Evolutionary conservation across 1,140 invertebrate species (phyloP).

Genomic region (Drosophila lacteicornis): DNA sequence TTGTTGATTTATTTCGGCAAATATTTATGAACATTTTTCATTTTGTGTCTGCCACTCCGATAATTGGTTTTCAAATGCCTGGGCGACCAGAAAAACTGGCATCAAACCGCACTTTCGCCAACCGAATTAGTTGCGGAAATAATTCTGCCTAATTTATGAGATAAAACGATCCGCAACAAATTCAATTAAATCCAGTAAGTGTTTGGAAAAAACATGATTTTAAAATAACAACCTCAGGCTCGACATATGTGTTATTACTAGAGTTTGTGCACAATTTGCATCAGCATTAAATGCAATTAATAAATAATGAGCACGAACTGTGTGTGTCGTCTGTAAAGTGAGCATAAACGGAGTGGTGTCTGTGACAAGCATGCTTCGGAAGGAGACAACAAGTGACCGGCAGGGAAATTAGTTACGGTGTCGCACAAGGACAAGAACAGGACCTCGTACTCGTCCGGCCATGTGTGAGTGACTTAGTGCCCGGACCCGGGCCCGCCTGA

Average conservation of each 20-base stretch:
- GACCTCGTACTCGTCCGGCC: constrained; percentile 1
- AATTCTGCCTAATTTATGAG: constrained; percentile 47
- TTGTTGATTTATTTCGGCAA: constrained; percentile 29
- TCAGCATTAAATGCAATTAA: constrained; percentile 50
- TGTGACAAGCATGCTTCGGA: constrained; percentile 32
- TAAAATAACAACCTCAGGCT: neutral
- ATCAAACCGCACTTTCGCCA: constrained; percentile 17
- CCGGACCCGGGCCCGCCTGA: constrained; percentile 28
- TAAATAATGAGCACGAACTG: constrained; percentile 33
- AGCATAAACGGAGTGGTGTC: constrained; percentile 15
- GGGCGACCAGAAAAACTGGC: neutral
- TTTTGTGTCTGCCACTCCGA: neutral
- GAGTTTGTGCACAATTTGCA: constrained; percentile 32
- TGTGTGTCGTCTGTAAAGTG: constrained; percentile 13
- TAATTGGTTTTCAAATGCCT: constrained; percentile 22
- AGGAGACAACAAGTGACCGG: constrained; percentile 43
- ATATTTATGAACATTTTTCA: constrained; percentile 12
- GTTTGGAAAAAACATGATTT: constrained; percentile 15
- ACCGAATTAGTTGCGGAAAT: constrained; percentile 29
- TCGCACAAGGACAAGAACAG: constrained; percentile 41
- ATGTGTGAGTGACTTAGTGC: constrained; percentile 57
- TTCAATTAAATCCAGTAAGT: constrained; percentile 20
- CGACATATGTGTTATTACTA: neutral
- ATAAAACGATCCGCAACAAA: constrained; percentile 10
- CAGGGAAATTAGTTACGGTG: constrained; percentile 62